Percentiles rank a stretch among this genome's conserved stretches.
phyloP scores from a whole-genome alignment of 2,797 vertebrate species.

The Cyclura pinguis region DNA sequence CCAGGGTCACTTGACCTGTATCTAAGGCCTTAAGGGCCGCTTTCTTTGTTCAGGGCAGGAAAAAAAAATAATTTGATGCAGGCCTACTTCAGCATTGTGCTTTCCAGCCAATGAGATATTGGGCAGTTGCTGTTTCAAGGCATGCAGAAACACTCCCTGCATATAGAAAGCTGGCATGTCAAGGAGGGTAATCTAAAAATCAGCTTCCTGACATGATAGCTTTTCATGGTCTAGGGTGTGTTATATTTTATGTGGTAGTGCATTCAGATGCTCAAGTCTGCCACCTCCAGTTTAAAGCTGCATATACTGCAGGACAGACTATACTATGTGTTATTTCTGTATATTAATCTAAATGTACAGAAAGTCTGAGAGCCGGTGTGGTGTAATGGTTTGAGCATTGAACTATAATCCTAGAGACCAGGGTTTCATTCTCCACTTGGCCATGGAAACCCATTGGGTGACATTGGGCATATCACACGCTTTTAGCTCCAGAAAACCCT shows the following conservation, averaged over 20 bases:
- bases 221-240: neutral
- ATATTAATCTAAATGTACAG: neutral
- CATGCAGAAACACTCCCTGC: too few relatives aligned
- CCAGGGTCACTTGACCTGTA: neutral
- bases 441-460: too few relatives aligned
- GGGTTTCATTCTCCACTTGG: too few relatives aligned
- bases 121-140: neutral
- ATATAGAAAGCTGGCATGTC: neutral
- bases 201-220: neutral
- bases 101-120: neutral
- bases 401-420: too few relatives aligned
- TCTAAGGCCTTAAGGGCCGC: neutral
- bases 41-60: neutral
- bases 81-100: neutral
- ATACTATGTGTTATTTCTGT: neutral
- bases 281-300: neutral
- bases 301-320: neutral
- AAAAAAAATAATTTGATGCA: neutral
- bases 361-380: too few relatives aligned
- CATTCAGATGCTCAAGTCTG: neutral
- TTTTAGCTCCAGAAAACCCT: too few relatives aligned
- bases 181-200: neutral
- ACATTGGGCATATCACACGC: too few relatives aligned
- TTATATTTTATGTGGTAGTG: neutral
- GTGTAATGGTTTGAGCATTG: too few relatives aligned